Evolutionary conservation across 2,888 invertebrate species (phyloP).

Genomic region (Chalcis sispes): DNA sequence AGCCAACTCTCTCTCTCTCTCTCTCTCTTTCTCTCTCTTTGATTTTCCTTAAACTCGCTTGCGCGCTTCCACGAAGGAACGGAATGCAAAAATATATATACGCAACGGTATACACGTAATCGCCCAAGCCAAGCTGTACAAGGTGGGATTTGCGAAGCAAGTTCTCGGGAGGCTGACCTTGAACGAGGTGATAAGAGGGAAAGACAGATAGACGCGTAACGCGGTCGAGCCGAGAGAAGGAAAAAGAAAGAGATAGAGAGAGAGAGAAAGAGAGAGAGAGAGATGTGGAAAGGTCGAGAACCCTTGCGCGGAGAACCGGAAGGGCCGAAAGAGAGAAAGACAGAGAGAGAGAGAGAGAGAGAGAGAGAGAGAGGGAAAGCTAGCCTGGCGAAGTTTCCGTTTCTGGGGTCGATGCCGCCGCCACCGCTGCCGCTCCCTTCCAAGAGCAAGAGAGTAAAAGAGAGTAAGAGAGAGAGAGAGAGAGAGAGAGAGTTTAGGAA

Average conservation of each 20-base stretch:
- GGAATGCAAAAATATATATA: too few relatives aligned
- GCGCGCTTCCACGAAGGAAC: too few relatives aligned
- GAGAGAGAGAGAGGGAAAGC: slow-evolving; percentile 37
- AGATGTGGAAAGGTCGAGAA: slow-evolving; percentile 48
- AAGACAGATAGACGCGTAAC: slow-evolving; percentile 14
- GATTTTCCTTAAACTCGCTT: too few relatives aligned
- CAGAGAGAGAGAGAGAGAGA: slow-evolving; percentile 22
- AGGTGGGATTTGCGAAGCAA: slow-evolving; percentile 5
- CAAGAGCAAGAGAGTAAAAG: slow-evolving; percentile 59
- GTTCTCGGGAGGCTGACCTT: not conserved
- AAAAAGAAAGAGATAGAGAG: too few relatives aligned
- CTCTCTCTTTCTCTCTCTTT: too few relatives aligned
- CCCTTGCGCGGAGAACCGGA: slow-evolving; percentile 59
- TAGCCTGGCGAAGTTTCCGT: slow-evolving; percentile 61
- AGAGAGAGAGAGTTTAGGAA: slow-evolving; percentile 59
- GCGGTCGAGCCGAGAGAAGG: slow-evolving; percentile 14
- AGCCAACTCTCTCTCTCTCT: too few relatives aligned
- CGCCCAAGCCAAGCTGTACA: too few relatives aligned
- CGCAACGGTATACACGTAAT: slow-evolving; percentile 1
- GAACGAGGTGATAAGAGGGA: not conserved
- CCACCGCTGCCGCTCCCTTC: slow-evolving; percentile 68
- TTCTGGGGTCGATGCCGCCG: too few relatives aligned
- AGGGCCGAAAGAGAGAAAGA: slow-evolving; percentile 61
- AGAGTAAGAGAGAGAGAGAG: slow-evolving; percentile 59
- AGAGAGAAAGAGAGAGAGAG: not conserved